These are phyloP conservation scores for human DNA, from an alignment of 2,113 vertebrate species.

Conservation along the genomic window GRCh38 chr13:69585001-69585500, in stretches of 20 bases:
- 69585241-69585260: background rate
- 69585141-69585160: background rate
- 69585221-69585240: background rate
- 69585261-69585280: background rate
- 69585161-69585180: background rate
- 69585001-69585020: background rate
- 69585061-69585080: background rate
- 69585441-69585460: rapidly evolving
- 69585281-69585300: background rate
- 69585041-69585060: background rate
- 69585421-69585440: background rate
- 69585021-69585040: background rate
- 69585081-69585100: background rate
- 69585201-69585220: background rate
- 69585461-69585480: rapidly evolving
- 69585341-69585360: background rate
- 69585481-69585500: background rate
- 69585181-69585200: background rate
- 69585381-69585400: background rate
- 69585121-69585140: background rate
- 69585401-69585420: background rate
- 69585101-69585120: background rate
- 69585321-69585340: background rate
- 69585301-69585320: background rate
- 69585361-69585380: background rate